phyloP scores from a whole-genome alignment of 1,140 invertebrate species.

The Druon quercuslanigerum region DNA sequence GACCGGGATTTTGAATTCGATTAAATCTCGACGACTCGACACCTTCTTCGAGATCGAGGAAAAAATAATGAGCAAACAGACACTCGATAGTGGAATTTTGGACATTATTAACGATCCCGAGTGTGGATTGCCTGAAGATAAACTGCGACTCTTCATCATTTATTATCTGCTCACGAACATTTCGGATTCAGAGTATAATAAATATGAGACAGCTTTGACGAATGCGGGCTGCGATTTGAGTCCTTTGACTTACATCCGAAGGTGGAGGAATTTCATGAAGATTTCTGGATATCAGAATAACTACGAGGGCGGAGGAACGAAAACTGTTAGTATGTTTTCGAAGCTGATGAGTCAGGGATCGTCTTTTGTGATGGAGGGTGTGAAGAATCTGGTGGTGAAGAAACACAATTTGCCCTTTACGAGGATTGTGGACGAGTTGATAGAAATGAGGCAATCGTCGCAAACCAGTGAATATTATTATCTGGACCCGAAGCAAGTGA shows the following conservation, averaged over 20 bases:
- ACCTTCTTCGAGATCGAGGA: conserved; percentile 98
- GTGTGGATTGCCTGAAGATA: conserved; percentile 92
- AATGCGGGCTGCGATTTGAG: conserved; percentile 90
- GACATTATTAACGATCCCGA: conserved; percentile 91
- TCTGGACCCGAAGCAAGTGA: conserved; percentile 93
- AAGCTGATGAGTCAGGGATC: conserved; percentile 98
- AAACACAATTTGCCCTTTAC: conserved; percentile 96
- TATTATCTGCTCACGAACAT: conserved; percentile 92
- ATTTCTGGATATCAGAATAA: conserved; percentile 83
- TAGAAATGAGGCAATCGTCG: conserved; percentile 87
- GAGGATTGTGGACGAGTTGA: conserved; percentile 92
- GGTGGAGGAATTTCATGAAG: conserved; percentile 92
- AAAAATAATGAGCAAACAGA: conserved; percentile 93
- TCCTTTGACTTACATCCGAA: conserved; percentile 89
- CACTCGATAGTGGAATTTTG: conserved; percentile 84
- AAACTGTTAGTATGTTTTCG: conserved; percentile 98
- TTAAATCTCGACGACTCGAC: conserved; percentile 94
- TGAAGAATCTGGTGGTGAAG: conserved; percentile 99
- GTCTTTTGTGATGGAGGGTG: conserved; percentile 99
- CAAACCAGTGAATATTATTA: conserved; percentile 93
- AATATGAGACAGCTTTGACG: conserved; percentile 86
- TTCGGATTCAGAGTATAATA: conserved; percentile 88
- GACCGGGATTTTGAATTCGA: conserved; percentile 93
- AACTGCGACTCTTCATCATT: conserved; percentile 96
- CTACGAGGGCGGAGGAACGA: conserved; percentile 95